Evolutionary conservation across 2,888 invertebrate species (phyloP).

Genomic region (Netelia inedita): DNA sequence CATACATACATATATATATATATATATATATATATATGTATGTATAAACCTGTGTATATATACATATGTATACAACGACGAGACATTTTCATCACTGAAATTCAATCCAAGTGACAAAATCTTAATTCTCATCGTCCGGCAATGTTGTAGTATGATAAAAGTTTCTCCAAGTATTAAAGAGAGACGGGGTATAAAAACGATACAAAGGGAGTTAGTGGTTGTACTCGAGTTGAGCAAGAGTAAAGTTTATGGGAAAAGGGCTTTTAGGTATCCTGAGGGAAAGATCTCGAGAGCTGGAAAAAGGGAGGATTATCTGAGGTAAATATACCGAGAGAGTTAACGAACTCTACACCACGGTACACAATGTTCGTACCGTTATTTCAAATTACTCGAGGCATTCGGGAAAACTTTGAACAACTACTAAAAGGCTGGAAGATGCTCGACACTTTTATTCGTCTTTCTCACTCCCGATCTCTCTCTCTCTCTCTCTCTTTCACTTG

Average conservation of each 20-base stretch:
- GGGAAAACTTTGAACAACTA: not conserved
- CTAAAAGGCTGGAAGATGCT: not conserved
- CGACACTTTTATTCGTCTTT: not conserved
- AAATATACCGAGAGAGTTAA: not conserved
- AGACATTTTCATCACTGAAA: not conserved
- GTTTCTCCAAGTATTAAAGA: not conserved
- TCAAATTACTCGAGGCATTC: constrained; percentile 1
- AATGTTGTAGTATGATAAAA: not conserved
- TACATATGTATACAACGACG: not conserved
- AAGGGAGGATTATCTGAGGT: constrained; percentile 1
- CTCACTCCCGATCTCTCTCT: not conserved
- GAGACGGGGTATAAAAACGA: not conserved
- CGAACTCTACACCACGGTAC: not conserved
- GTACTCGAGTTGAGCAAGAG: not conserved
- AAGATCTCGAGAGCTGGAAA: not conserved
- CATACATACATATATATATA: not conserved
- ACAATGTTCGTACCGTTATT: constrained; percentile 4
- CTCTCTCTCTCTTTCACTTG: not conserved
- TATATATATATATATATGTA: constrained; percentile 1
- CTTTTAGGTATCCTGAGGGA: not conserved
- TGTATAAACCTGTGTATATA: constrained; percentile 12
- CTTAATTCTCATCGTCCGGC: not conserved
- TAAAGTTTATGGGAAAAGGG: constrained; percentile 10
- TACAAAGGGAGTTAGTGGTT: not conserved
- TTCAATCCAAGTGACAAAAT: constrained; percentile 16